These are phyloP conservation scores for Conops quadrifasciatus DNA, from an alignment of 2,888 invertebrate species.

Conservation along the genomic window DNA sequence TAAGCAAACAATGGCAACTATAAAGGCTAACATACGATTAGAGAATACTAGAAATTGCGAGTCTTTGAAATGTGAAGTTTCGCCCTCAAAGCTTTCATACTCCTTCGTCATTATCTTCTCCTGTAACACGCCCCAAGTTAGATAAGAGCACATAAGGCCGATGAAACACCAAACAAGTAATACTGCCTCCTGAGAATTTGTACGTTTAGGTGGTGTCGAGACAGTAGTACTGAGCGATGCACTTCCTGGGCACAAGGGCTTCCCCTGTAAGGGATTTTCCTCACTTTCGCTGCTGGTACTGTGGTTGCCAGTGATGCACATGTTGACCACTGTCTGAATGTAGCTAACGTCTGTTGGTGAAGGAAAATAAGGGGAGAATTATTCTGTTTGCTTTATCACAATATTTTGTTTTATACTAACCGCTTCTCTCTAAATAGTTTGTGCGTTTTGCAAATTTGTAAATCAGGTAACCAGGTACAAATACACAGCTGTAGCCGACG, in stretches of 20 bases:
- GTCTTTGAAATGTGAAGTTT: slow-evolving; percentile 79
- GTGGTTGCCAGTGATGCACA: slow-evolving; percentile 61
- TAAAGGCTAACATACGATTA: slow-evolving; percentile 88
- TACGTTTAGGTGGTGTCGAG: slow-evolving; percentile 59
- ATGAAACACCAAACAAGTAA: slow-evolving; percentile 80
- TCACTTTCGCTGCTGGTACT: slow-evolving; percentile 64
- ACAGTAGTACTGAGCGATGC: slow-evolving; percentile 50
- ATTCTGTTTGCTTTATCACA: neutral
- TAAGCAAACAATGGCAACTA: slow-evolving; percentile 75
- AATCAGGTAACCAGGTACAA: slow-evolving; percentile 84
- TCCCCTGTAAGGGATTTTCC: slow-evolving; percentile 65
- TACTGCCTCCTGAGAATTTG: slow-evolving; percentile 70
- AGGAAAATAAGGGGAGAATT: neutral
- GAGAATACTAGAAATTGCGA: slow-evolving; percentile 97
- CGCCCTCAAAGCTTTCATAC: slow-evolving; percentile 74
- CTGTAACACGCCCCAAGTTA: slow-evolving; percentile 96
- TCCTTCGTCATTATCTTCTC: slow-evolving; percentile 97
- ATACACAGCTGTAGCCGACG: slow-evolving; percentile 86
- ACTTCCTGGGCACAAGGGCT: slow-evolving; percentile 52
- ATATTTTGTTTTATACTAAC: slow-evolving; percentile 64
- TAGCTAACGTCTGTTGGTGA: slow-evolving; percentile 50
- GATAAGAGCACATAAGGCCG: slow-evolving; percentile 89
- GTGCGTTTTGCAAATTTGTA: slow-evolving; percentile 81
- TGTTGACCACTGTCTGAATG: slow-evolving; percentile 57
- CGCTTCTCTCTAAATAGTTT: slow-evolving; percentile 81